A percentile compares a stretch with the other conserved stretches of the same genome.
Conservation (phyloP, 2,797 vertebrate genomes). For the Semaprochilodus insignis region DNA sequence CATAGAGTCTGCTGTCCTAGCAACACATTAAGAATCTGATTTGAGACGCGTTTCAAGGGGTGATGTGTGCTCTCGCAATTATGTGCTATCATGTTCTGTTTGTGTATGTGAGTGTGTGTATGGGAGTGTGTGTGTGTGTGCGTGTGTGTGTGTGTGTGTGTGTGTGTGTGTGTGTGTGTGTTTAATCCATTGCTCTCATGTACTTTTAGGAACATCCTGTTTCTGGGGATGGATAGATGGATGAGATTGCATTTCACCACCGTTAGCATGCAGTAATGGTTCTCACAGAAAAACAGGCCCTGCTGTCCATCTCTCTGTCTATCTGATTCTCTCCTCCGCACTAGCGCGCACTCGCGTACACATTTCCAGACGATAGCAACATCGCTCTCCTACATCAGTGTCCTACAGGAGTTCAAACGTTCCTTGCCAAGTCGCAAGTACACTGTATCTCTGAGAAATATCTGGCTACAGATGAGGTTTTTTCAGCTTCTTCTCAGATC, state of each 20-base stretch:
- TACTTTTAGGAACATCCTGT: background rate
- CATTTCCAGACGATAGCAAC: background rate
- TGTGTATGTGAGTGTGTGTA: background rate
- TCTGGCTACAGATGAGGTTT: slow-evolving; percentile 9
- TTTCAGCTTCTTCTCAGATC: slow-evolving; percentile 21
- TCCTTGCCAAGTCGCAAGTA: slow-evolving; percentile 1
- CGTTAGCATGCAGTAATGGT: background rate
- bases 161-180: too few relatives aligned
- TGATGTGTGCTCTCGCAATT: background rate
- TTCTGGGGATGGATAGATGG: background rate
- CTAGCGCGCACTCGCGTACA: background rate
- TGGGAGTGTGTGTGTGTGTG: too few relatives aligned
- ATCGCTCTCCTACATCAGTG: background rate
- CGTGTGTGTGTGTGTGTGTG: too few relatives aligned
- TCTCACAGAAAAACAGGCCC: background rate
- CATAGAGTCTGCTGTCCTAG: slow-evolving; percentile 14
- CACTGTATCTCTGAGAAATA: slow-evolving; percentile 14
- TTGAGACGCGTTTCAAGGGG: slow-evolving; percentile 8
- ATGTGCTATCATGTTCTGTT: background rate
- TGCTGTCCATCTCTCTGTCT: background rate
- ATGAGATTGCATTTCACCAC: slow-evolving; percentile 2
- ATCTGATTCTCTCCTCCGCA: background rate
- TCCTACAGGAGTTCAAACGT: slow-evolving; percentile 9
- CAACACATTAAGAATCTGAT: slow-evolving; percentile 34
- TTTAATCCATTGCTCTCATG: background rate